Evolutionary conservation across 1,140 invertebrate species (phyloP).

Genomic region (Scaptomyza hsui): DNA sequence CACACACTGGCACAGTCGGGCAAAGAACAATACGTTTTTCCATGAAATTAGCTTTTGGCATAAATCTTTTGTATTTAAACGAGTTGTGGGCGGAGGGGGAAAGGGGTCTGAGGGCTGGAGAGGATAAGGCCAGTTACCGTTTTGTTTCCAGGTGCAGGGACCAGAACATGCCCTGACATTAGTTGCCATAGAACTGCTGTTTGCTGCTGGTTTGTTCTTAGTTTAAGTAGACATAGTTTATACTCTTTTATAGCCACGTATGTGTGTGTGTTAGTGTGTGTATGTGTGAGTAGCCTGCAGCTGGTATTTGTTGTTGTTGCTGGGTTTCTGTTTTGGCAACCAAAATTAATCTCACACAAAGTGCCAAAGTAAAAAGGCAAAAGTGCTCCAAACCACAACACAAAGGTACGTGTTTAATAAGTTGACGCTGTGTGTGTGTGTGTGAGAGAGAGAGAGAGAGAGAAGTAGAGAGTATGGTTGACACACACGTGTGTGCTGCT

Average conservation of each 20-base stretch:
- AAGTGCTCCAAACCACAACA: constrained; percentile 26
- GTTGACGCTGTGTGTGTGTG: constrained; percentile 12
- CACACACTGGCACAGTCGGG: constrained; percentile 1
- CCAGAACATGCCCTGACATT: background rate
- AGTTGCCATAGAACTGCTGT: constrained; percentile 23
- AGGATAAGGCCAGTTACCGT: constrained; percentile 22
- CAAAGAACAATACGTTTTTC: constrained; percentile 76
- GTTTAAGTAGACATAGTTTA: constrained; percentile 77
- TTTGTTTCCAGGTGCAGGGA: constrained; percentile 43
- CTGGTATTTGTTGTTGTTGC: constrained; percentile 24
- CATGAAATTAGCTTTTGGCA: constrained; percentile 81
- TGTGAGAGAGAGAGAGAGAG: constrained; percentile 44
- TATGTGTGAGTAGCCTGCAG: constrained; percentile 40
- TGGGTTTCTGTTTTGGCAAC: constrained; percentile 5
- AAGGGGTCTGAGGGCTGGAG: constrained; percentile 5
- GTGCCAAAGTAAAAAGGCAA: constrained; percentile 72
- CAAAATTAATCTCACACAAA: constrained; percentile 78
- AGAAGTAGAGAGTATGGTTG: constrained; percentile 47
- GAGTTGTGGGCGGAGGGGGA: background rate
- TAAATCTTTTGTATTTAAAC: constrained; percentile 79
- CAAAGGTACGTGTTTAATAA: constrained; percentile 37
- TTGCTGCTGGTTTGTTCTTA: constrained; percentile 23
- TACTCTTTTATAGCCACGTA: constrained; percentile 36
- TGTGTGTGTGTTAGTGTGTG: constrained; percentile 15
- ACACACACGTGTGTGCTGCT: background rate